These are phyloP conservation scores for Premnoplex brunnescens DNA, from an alignment of 2,797 vertebrate genomes.

Conservation along the genomic window DNA sequence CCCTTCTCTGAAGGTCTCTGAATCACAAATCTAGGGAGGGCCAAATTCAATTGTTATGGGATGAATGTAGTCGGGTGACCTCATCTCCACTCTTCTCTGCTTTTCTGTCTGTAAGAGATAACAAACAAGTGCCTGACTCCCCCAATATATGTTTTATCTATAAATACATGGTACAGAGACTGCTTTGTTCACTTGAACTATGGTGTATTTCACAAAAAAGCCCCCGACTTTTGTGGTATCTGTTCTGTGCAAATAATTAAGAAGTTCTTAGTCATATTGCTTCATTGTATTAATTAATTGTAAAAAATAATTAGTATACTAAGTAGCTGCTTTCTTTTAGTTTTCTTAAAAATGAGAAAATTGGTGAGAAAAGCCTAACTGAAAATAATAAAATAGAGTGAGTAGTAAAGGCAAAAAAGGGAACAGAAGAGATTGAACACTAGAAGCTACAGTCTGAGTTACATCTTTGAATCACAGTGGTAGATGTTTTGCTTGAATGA, in stretches of 20 bases:
- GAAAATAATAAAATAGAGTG: not conserved
- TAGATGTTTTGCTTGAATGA: not conserved
- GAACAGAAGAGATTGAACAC: not conserved
- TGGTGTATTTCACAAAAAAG: not conserved
- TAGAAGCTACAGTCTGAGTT: not conserved
- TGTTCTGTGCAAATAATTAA: not conserved
- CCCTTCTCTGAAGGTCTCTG: not conserved
- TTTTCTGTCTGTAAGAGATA: not conserved
- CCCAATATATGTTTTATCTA: not conserved
- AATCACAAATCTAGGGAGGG: not conserved
- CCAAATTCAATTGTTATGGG: not conserved
- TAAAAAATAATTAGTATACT: not conserved
- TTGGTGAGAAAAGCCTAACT: not conserved
- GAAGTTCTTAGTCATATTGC: not conserved
- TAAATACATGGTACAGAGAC: not conserved
- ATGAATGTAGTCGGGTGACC: not conserved
- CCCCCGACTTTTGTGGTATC: not conserved
- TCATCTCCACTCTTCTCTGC: not conserved
- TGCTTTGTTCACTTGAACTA: not conserved
- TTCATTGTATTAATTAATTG: conserved; percentile 6
- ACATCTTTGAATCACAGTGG: not conserved
- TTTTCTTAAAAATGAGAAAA: not conserved
- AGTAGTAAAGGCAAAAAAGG: not conserved
- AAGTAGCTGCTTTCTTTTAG: not conserved
- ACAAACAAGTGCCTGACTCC: not conserved